Percentiles rank a stretch among this genome's conserved stretches.
Conservation (phyloP, 2,113 vertebrate genomes). For the Ptilorrhoa leucosticta region DNA sequence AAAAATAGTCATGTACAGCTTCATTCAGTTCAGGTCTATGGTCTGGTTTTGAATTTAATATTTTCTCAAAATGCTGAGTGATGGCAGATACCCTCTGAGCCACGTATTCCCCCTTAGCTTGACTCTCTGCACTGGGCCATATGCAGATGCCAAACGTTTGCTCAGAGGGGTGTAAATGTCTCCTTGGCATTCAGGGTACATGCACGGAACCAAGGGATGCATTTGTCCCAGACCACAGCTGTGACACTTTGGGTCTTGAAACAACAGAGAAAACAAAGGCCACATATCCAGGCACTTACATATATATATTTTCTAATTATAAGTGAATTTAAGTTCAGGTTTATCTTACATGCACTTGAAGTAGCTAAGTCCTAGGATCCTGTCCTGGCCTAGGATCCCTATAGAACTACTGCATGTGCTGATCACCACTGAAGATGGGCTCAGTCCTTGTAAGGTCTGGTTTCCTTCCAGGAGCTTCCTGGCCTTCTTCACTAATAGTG, state of each 20-base stretch:
- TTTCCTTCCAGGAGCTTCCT: background rate
- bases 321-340: background rate
- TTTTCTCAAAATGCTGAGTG: background rate
- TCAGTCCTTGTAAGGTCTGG: background rate
- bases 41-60: background rate
- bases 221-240: conserved; percentile 46
- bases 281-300: background rate
- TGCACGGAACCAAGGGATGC: conserved; percentile 27
- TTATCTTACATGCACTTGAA: background rate
- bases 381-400: background rate
- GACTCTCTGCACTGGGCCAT: background rate
- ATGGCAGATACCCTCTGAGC: background rate
- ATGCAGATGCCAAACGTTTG: background rate
- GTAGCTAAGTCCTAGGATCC: background rate
- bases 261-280: background rate
- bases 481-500: background rate
- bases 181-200: conserved; percentile 44
- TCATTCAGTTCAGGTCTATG: background rate
- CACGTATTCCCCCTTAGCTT: accelerated
- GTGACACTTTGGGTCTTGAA: conserved; percentile 26
- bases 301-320: background rate
- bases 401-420: background rate
- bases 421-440: background rate
- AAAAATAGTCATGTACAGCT: background rate
- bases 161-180: accelerated